Base-by-base conservation (phyloP, 1,140 invertebrate genomes). In the Zaprionus ghesquierei region DNA sequence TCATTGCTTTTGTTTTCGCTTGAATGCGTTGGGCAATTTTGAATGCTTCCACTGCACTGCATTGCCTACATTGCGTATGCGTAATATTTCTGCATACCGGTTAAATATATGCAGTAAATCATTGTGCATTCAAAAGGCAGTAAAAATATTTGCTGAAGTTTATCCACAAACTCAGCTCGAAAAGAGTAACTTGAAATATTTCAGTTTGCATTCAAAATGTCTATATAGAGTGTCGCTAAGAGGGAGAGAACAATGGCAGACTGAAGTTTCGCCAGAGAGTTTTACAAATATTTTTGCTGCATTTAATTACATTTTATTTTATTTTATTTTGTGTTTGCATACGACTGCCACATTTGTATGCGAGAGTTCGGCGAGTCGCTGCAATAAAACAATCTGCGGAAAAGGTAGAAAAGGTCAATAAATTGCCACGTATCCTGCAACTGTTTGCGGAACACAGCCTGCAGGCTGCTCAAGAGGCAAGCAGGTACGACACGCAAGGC, bases 391-490 rank as follows among this genome's bases (percentile, higher is more conserved):
- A 31, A 23, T n/a, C 61, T 27, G 64, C 35, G 49, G 27, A 68
- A 68, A 53, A 46, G 41, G 49, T 62, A 54, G 35, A 61, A n/a
- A 74, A 80, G 85, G 75, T 77, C 81, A 86, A 86, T 81, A 75
- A 86, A 78, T 66, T 75, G 38, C 62, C 35, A 69, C 49, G 44
- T 33, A 50, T 6, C 5, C 46, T 15, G 12, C 5, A 33, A 38
- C 46, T 51, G 9, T 51, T 20, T 51, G 29, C 44, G 38, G 74
- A 27, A 59, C 75, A n/a, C n/a, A n/a, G 63, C 69, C 50, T 65
- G 56, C 13, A 60, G 70, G 38, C 31, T 73, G 64, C 38, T 38
- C 31, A 49, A 60, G 60, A 56, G 12, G 29, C 13, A 60, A 60
- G 65, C 70, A 46, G 29, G n/a, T n/a, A n/a, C n/a, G n/a, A n/a